Percentiles rank a stretch among this genome's conserved stretches.
Evolutionary conservation across 2,888 invertebrate genomes (phyloP).

Genomic region (Sicus ferrugineus): DNA sequence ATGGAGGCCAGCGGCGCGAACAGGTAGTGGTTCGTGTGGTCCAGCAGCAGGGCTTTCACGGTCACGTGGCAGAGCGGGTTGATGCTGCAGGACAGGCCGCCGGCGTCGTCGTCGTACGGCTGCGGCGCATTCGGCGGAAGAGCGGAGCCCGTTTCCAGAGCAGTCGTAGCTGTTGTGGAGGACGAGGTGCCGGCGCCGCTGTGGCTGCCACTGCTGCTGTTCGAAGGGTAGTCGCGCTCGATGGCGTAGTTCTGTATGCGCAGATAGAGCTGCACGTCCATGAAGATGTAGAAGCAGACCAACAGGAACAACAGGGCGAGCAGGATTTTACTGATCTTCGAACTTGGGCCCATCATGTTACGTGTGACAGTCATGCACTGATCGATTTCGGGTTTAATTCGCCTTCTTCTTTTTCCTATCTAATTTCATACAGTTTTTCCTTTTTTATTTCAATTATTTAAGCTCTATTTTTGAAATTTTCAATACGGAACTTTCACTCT

Average conservation of each 20-base stretch:
- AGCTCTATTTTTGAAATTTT: neutral
- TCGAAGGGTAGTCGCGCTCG: constrained; percentile 50
- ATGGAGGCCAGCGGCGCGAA: constrained; percentile 81
- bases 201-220: constrained; percentile 2
- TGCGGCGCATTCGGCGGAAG: constrained; percentile 64
- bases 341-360: constrained; percentile 76
- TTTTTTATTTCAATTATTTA: neutral
- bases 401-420: neutral
- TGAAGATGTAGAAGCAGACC: constrained; percentile 72
- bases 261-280: constrained; percentile 77
- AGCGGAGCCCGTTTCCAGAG: neutral
- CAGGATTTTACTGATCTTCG: constrained; percentile 76
- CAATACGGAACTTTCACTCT: neutral
- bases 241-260: constrained; percentile 76
- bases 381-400: neutral
- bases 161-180: constrained; percentile 1
- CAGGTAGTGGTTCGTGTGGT: constrained; percentile 84
- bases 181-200: neutral
- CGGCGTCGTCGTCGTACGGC: neutral
- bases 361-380: neutral
- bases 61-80: constrained; percentile 83
- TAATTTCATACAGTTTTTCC: neutral
- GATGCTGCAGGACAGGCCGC: constrained; percentile 72
- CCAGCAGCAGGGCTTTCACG: constrained; percentile 82
- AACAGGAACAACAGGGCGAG: constrained; percentile 69